These are phyloP conservation scores for Periphyllus acericola DNA, from an alignment of 2,888 invertebrate genomes.

Conservation along the genomic window DNA sequence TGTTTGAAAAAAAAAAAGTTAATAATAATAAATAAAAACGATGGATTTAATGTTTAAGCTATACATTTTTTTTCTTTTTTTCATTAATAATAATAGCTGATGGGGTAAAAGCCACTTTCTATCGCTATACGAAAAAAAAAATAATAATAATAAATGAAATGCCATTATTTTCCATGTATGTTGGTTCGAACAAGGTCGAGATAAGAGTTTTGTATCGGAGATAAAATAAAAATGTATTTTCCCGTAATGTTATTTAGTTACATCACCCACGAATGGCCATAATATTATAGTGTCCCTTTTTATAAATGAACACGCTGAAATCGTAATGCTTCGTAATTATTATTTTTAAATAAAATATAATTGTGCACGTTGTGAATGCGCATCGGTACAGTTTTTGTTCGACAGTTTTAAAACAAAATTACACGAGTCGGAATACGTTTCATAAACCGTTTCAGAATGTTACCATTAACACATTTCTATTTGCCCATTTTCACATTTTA, in stretches of 20 bases:
- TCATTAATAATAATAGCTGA: neutral
- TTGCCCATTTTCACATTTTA: no score
- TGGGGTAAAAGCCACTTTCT: neutral
- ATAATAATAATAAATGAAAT: neutral
- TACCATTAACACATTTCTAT: no score
- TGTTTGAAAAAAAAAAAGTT: neutral
- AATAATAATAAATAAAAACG: no score
- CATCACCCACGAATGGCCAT: neutral
- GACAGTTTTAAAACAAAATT: no score
- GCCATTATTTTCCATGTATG: slow-evolving; percentile 4
- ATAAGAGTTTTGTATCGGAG: neutral
- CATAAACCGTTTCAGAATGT: no score
- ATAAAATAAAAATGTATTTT: neutral
- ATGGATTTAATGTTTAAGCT: neutral
- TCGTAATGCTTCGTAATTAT: no score
- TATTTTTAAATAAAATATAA: no score
- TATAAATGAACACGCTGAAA: no score
- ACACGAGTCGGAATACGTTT: no score
- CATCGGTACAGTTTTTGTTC: no score
- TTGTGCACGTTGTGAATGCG: no score
- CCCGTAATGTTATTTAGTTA: neutral
- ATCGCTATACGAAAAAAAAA: neutral
- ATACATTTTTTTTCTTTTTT: neutral
- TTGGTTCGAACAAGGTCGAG: neutral
- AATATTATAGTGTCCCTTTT: no score